Evolutionary conservation across 1,140 invertebrate genomes (phyloP).

Genomic region (Trichonephila clavipes): DNA sequence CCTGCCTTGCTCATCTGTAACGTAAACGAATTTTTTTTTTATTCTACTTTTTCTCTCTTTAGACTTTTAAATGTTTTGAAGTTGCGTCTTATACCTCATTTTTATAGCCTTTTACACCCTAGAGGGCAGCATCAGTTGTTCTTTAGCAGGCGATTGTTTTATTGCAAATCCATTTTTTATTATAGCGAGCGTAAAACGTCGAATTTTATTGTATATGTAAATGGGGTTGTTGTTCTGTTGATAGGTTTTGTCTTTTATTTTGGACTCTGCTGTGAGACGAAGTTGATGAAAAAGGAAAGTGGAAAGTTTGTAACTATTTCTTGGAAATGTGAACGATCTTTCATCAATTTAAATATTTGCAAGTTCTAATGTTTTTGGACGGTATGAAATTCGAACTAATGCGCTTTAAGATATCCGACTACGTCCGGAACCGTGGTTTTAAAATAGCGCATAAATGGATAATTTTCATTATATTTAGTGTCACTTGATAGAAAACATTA

Average conservation of each 20-base stretch:
- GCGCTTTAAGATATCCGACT: no score
- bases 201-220: conserved; percentile 6
- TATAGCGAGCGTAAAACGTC: conserved; percentile 27
- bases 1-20: neutral
- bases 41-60: neutral
- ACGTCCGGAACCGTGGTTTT: no score
- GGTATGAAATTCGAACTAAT: no score
- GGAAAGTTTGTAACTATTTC: neutral
- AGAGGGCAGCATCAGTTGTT: neutral
- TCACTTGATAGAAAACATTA: no score
- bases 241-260: conserved; percentile 1
- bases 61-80: conserved; percentile 29
- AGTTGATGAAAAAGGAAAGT: neutral
- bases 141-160: conserved; percentile 26
- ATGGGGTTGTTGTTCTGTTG: conserved; percentile 35
- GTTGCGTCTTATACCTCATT: neutral
- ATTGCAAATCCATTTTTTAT: conserved; percentile 29
- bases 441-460: no score
- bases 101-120: conserved; percentile 2
- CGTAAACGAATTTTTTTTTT: neutral
- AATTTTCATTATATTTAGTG: no score
- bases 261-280: neutral
- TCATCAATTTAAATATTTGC: neutral
- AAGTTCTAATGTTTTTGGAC: no score
- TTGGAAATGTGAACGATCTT: neutral